phyloP scores from a whole-genome alignment of 2,113 vertebrate genomes.

The Microcebus ravelobensis region DNA sequence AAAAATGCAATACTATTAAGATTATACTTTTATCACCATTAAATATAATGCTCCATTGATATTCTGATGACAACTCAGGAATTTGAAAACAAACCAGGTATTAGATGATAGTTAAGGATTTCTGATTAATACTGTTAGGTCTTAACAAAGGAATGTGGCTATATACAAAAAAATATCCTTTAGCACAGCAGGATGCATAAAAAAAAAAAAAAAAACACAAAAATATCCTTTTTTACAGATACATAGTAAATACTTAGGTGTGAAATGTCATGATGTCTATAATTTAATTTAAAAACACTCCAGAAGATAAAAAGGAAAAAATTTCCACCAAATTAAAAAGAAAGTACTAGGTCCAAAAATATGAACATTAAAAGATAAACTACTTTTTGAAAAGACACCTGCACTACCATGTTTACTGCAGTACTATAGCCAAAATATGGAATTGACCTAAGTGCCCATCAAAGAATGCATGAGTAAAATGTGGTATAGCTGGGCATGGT shows the following conservation, averaged over 20 bases:
- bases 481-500: no score
- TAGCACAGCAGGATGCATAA: no score
- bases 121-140: not conserved
- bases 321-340: not conserved
- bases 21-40: not conserved
- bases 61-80: not conserved
- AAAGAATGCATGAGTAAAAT: not conserved
- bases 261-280: not conserved
- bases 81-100: not conserved
- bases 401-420: not conserved
- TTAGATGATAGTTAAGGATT: not conserved
- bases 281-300: slow-evolving; percentile 41
- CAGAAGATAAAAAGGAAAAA: not conserved
- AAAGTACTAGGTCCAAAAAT: not conserved
- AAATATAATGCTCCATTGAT: not conserved
- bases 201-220: no score
- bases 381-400: not conserved
- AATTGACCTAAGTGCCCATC: not conserved
- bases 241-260: not conserved
- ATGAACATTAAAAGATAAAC: not conserved
- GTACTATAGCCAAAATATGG: not conserved
- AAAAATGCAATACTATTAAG: not conserved
- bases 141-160: not conserved
- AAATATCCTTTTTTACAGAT: not conserved
- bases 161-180: not conserved